Evolutionary conservation across 2,113 vertebrate species (phyloP), one percentile per base, ranked within the genome.

Genomic region (Mus spicilegus): DNA sequence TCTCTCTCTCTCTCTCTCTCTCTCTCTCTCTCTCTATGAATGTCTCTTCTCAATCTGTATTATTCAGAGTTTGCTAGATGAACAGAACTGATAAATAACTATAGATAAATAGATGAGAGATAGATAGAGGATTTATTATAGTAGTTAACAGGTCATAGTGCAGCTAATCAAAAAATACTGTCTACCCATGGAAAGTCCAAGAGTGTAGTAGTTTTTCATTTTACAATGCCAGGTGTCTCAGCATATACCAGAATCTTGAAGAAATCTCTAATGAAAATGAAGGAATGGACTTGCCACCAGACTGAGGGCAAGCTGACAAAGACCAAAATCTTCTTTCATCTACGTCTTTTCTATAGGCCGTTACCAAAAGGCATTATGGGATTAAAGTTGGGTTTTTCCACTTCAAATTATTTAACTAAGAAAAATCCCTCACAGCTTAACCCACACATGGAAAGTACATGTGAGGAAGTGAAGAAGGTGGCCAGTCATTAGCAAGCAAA

Each of bases 381-480:
- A 51, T 77, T 77, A 51, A 77, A 77, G 22, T 28, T 51, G 28
- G 7, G 30, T 77, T 42, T 49, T 49, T 17, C 75, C 1, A 49
- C 2, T 75, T 75, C 24, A 26, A 46, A 46, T 42, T 5, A 46
- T 75, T 75, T 46, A 75, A 42, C 42, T 46, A 75, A 75, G 22
- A 75, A 75, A 75, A 46, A 26, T 46, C 22, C 4, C 39, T 75
- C 73, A 46, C 5, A 46, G 4, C 39, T 26, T 46, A 76, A 24
- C 39, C 39, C 22, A 46, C 39, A 26, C 0, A 14, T 26, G 22
- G n/a, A 76, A 33, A 87, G 72, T 1, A 3, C 16, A 42, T 1
- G 0, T 30, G 22, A 33, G 0, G 8, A 77, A 8, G 22, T 0
- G 7, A 30, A 67, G 26, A 20, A 84, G 26, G 5, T 1, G 16